A percentile compares a stretch with the other conserved stretches of the same genome.
Evolutionary conservation across 2,888 invertebrate genomes (phyloP).

Genomic region (Polyommatus icarus): DNA sequence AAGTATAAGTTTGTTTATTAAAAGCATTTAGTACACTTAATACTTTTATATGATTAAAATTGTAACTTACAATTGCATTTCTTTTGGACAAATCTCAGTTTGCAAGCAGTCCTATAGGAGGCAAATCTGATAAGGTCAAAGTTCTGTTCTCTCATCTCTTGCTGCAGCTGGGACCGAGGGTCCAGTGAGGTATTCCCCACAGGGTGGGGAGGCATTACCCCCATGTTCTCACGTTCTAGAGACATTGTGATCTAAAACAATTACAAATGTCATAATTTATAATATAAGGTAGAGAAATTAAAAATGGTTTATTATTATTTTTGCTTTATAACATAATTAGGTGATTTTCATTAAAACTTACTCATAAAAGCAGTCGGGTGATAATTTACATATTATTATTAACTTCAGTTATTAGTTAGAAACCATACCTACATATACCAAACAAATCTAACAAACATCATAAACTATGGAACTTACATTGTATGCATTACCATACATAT

Average conservation of each 20-base stretch:
- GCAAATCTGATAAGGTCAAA: slow-evolving; percentile 98
- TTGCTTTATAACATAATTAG: no score
- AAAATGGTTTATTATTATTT: no score
- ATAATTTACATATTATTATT: no score
- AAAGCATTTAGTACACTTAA: background rate
- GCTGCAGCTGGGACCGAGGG: slow-evolving; percentile 88
- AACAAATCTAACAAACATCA: background rate
- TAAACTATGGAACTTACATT: background rate
- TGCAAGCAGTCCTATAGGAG: slow-evolving; percentile 98
- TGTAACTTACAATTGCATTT: slow-evolving; percentile 93
- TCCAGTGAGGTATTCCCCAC: slow-evolving; percentile 64
- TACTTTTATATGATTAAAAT: background rate
- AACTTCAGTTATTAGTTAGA: no score
- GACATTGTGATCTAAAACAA: slow-evolving; percentile 57
- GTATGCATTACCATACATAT: background rate
- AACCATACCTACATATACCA: no score
- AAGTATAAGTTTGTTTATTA: background rate
- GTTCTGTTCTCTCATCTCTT: slow-evolving; percentile 94
- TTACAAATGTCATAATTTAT: background rate
- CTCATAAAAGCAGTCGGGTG: no score
- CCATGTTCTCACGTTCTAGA: slow-evolving; percentile 65
- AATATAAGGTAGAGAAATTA: background rate
- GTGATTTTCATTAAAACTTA: no score
- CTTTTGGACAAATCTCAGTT: slow-evolving; percentile 98
- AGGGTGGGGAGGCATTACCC: slow-evolving; percentile 52